These are phyloP conservation scores for Turdus rufiventris DNA, from an alignment of 2,113 vertebrate genomes.

Conservation along the genomic window DNA sequence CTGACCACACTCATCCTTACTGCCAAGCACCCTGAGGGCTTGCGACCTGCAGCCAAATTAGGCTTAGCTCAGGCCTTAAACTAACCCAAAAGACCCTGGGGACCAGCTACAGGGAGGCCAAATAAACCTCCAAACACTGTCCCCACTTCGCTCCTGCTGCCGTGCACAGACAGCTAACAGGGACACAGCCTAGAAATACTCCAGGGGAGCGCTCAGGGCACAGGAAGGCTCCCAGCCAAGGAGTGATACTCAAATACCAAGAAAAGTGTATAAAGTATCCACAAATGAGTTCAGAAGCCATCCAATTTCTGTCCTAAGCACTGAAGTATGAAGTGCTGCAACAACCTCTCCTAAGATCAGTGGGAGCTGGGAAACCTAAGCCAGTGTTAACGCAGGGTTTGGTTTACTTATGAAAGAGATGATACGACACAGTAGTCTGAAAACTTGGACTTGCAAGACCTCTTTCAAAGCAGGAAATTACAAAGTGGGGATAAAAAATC, in stretches of 20 bases:
- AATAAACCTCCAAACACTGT: background rate
- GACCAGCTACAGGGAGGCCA: background rate
- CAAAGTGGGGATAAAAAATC: background rate
- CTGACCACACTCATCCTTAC: background rate
- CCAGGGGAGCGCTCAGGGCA: background rate
- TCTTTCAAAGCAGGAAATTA: background rate
- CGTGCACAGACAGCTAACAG: background rate
- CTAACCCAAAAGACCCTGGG: background rate
- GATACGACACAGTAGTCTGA: background rate
- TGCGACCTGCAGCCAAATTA: background rate
- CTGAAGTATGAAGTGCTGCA: background rate
- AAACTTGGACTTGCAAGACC: background rate
- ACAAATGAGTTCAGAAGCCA: background rate
- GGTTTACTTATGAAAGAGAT: background rate
- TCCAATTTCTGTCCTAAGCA: background rate
- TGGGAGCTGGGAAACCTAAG: background rate
- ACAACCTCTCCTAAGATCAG: background rate
- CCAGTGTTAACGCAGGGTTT: background rate
- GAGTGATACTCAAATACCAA: background rate
- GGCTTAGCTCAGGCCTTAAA: background rate
- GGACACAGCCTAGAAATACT: background rate
- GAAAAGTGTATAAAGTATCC: background rate
- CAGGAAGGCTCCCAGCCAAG: background rate
- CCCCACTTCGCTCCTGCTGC: background rate
- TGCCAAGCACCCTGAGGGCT: background rate